phyloP scores from a whole-genome alignment of 2,888 invertebrate genomes.

The Oconnorella tubifera region DNA sequence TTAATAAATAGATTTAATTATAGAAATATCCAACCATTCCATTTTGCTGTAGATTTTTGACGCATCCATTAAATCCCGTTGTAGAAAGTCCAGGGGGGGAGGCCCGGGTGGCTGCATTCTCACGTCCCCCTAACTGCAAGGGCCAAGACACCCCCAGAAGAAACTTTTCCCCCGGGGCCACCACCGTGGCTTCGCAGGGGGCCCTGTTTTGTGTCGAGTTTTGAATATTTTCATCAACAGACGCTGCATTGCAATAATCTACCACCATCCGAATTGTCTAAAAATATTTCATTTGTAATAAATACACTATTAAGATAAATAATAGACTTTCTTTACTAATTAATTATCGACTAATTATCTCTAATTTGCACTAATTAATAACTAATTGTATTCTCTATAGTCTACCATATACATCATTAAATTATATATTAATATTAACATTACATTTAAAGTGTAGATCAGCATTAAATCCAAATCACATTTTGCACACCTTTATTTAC shows the following conservation, averaged over 20 bases:
- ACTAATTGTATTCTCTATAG: too few species aligned
- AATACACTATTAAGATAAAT: too few species aligned
- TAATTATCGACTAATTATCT: too few species aligned
- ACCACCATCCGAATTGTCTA: slow-evolving; percentile 23
- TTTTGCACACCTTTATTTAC: too few species aligned
- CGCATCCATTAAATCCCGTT: slow-evolving; percentile 91
- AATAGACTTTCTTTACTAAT: not conserved
- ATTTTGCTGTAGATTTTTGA: slow-evolving; percentile 90
- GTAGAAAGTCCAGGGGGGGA: slow-evolving; percentile 9
- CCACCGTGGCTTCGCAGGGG: slow-evolving; percentile 10
- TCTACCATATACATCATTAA: too few species aligned
- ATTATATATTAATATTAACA: too few species aligned
- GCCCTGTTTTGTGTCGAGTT: slow-evolving; percentile 13
- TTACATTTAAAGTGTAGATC: too few species aligned
- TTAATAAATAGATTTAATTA: too few species aligned
- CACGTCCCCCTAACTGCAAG: slow-evolving; percentile 23
- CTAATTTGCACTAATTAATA: too few species aligned
- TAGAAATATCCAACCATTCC: slow-evolving; percentile 62
- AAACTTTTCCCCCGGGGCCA: slow-evolving; percentile 7
- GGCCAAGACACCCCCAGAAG: slow-evolving; percentile 18
- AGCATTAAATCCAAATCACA: too few species aligned
- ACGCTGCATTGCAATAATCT: slow-evolving; percentile 21
- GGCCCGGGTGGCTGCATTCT: slow-evolving; percentile 1
- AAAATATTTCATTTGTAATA: too few species aligned
- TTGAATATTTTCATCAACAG: slow-evolving; percentile 15